Conservation (phyloP, 2,797 vertebrate genomes). For the Propithecus deckenii region DNA sequence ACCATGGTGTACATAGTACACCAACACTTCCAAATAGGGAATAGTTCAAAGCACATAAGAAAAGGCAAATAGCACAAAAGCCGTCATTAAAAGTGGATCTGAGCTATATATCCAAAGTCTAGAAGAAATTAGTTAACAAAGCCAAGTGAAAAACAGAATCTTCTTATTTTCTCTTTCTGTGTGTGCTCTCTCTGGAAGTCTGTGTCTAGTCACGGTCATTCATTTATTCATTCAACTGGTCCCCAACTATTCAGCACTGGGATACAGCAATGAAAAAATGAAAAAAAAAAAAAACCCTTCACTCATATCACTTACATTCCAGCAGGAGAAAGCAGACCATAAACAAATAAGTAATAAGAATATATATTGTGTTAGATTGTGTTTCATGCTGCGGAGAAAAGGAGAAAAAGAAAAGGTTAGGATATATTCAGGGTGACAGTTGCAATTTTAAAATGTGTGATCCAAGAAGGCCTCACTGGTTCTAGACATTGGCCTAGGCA, state of each 20-base stretch:
- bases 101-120: neutral
- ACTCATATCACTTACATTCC: neutral
- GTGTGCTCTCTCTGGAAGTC: neutral
- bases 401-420: neutral
- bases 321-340: neutral
- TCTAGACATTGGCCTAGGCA: too few species aligned
- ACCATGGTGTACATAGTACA: neutral
- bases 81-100: neutral
- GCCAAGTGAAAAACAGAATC: neutral
- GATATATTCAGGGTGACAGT: neutral
- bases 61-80: neutral
- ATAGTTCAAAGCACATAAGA: neutral
- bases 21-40: neutral
- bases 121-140: conserved; percentile 24
- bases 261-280: neutral
- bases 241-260: neutral
- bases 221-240: neutral
- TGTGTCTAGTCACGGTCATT: neutral
- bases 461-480: neutral
- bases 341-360: neutral
- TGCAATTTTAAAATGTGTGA: neutral
- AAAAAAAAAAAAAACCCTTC: neutral
- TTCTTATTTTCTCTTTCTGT: neutral
- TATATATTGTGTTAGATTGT: neutral
- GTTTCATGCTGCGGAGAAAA: neutral